Percentiles rank a stretch among this genome's conserved stretches.
phyloP scores from a whole-genome alignment of 1,140 invertebrate genomes.

The Zaprionus kolodkinae region DNA sequence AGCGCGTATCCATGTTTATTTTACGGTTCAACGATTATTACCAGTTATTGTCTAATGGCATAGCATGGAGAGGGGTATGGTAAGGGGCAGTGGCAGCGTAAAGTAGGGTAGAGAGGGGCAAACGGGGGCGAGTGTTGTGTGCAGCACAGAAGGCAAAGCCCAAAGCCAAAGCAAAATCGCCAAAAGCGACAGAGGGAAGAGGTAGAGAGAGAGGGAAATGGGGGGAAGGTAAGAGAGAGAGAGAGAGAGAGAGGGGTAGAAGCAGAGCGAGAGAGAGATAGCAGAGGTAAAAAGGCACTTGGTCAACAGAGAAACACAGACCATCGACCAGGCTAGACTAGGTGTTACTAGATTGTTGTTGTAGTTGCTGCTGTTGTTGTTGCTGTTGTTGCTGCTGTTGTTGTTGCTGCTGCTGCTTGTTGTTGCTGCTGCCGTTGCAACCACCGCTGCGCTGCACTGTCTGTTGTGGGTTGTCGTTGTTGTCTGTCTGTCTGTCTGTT shows the following conservation, averaged over 20 bases:
- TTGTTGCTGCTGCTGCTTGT: conserved; percentile 20
- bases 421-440: conserved; percentile 49
- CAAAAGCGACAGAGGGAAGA: conserved; percentile 32
- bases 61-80: conserved; percentile 25
- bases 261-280: conserved; percentile 15
- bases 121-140: conserved; percentile 19
- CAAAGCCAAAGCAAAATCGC: conserved; percentile 62
- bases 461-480: conserved; percentile 10
- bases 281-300: conserved; percentile 8
- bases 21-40: conserved; percentile 83
- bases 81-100: conserved; percentile 2
- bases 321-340: conserved; percentile 43
- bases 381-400: conserved; percentile 27
- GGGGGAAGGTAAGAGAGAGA: neutral
- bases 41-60: conserved; percentile 80
- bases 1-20: conserved; percentile 80
- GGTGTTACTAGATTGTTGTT: conserved; percentile 62
- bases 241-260: conserved; percentile 9
- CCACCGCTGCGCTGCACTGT: conserved; percentile 55
- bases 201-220: neutral
- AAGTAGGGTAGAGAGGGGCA: neutral
- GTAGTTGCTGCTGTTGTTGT: conserved; percentile 30
- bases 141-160: neutral
- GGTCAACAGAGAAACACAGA: conserved; percentile 34
- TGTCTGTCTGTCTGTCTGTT: neutral